Evolutionary conservation across 1,140 invertebrate species (phyloP), one percentile per base, ranked within the genome.

Genomic region (Diabrotica virgifera): DNA sequence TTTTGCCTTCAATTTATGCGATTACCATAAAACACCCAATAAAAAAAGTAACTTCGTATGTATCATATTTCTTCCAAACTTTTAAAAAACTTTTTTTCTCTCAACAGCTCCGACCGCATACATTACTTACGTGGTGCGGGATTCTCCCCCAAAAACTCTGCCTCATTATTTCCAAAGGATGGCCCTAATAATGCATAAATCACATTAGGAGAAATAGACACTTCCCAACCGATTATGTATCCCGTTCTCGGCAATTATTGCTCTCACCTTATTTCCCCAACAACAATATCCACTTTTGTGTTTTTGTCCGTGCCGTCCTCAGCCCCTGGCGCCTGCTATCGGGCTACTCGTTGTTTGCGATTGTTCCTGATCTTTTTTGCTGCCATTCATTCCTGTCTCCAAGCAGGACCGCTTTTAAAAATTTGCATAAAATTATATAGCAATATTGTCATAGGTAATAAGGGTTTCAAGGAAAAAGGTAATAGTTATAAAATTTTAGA

Each of bases 251-350:
- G 40, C 40, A 46, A 46, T 46, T 46, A 46, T 46, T 46, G n/a
- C 40, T 5, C 40, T 46, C n/a, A 46, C 40, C 40, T 46, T 46
- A 46, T 46, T 46, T 46, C 5, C 40, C 40, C 8, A 46, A 46
- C 40, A 46, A 46, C 40, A 46, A 46, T 46, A 46, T 46, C 40
- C 40, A 46, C 40, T 46, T 46, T n/a, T 46, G 40, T 46, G 40
- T 46, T 46, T 46, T 46, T 46, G 40, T 46, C n/a, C 40, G 40
- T 10, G 8, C n/a, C 40, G 5, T 46, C n/a, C n/a, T 46, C n/a
- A 46, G 8, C 40, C n/a, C 40, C n/a, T 46, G 40, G 40, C 40
- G 40, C 40, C 40, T 46, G 40, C 40, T 46, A 46, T 46, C 40
- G n/a, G 40, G 8, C 40, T n/a, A n/a, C 40, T 46, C 40, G 40